Percentiles rank a stretch among this genome's conserved stretches.
phyloP scores from a whole-genome alignment of 2,113 vertebrate genomes.

The Acanthochromis polyacanthus region DNA sequence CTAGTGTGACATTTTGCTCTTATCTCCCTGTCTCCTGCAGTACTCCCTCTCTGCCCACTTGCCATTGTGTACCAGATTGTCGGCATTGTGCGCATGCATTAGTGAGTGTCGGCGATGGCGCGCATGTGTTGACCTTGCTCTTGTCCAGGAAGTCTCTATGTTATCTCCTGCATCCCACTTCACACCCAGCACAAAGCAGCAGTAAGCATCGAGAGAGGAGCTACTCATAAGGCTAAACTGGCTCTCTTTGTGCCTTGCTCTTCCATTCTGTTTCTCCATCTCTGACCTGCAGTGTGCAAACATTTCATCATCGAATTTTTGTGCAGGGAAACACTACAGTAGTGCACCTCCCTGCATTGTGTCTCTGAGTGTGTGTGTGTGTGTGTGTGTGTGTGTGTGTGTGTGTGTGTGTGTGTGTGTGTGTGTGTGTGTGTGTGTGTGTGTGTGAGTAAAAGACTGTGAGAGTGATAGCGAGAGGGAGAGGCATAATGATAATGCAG shows the following conservation, averaged over 20 bases:
- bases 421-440: conserved; percentile 11
- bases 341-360: conserved; percentile 2
- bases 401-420: conserved; percentile 12
- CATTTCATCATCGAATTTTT: conserved; percentile 37
- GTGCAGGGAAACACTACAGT: conserved; percentile 4
- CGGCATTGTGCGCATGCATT: conserved; percentile 53
- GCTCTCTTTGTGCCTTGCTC: background rate
- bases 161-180: conserved; percentile 54
- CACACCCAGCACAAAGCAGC: conserved; percentile 34
- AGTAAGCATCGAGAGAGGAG: background rate
- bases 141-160: conserved; percentile 55
- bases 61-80: conserved; percentile 61
- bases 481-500: conserved; percentile 75
- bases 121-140: conserved; percentile 66
- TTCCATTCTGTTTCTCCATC: conserved; percentile 14
- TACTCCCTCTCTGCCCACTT: conserved; percentile 32
- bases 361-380: conserved; percentile 16
- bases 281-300: conserved; percentile 40
- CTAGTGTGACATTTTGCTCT: conserved; percentile 66
- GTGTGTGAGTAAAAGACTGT: conserved; percentile 35
- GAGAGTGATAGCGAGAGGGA: conserved; percentile 50
- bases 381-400: conserved; percentile 3
- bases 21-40: conserved; percentile 34
- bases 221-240: conserved; percentile 1
- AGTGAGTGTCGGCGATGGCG: conserved; percentile 33